phyloP scores from a whole-genome alignment of 2,797 vertebrate genomes.

The Galago senegalensis region DNA sequence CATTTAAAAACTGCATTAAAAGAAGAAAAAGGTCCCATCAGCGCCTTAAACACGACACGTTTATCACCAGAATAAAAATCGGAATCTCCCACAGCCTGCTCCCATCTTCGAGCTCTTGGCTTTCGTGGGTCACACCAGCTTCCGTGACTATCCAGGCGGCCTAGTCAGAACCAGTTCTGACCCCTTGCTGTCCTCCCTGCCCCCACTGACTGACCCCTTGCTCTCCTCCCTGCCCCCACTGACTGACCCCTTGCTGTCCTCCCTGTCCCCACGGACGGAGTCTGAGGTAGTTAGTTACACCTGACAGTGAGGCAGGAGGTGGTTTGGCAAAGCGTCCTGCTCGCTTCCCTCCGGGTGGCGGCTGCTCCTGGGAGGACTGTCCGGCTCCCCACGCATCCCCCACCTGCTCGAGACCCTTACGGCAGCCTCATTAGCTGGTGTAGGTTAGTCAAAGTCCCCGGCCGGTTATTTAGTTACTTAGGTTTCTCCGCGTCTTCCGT shows the following conservation, averaged over 20 bases:
- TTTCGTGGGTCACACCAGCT: neutral
- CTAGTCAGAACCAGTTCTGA: neutral
- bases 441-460: neutral
- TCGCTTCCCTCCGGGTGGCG: neutral
- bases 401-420: neutral
- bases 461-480: neutral
- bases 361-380: neutral
- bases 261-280: too few relatives aligned
- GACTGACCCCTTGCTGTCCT: too few relatives aligned
- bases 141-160: neutral
- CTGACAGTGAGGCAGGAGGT: neutral
- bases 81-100: neutral
- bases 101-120: neutral
- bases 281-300: neutral
- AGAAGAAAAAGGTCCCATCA: neutral
- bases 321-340: neutral
- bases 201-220: neutral
- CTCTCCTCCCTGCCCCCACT: neutral
- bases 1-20: neutral
- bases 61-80: constrained; percentile 27
- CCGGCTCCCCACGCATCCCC: neutral
- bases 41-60: neutral
- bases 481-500: neutral
- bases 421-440: neutral
- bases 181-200: neutral